Percentiles rank a stretch among this genome's conserved stretches.
Evolutionary conservation across 2,113 vertebrate genomes (phyloP).

Genomic region (Pangasianodon gigas): DNA sequence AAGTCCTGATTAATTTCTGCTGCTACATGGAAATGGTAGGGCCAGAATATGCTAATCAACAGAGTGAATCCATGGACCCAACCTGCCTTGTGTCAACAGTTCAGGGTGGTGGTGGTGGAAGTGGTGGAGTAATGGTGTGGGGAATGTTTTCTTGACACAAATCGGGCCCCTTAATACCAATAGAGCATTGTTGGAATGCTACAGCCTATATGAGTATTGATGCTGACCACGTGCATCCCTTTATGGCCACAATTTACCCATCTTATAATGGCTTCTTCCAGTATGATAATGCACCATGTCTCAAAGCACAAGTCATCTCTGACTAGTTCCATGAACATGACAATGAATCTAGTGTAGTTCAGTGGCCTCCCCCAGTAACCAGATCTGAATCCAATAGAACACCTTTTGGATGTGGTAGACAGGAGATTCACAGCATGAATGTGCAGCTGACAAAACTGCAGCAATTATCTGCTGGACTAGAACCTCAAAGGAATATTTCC

Average conservation of each 20-base stretch:
- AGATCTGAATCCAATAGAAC: neutral
- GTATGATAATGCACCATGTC: neutral
- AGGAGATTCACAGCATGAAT: neutral
- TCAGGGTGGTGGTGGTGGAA: neutral
- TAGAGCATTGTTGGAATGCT: neutral
- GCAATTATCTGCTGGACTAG: neutral
- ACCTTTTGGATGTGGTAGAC: neutral
- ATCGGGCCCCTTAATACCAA: neutral
- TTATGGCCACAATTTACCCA: neutral
- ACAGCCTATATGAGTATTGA: neutral
- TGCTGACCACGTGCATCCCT: neutral
- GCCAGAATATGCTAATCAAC: neutral
- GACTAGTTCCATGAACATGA: neutral
- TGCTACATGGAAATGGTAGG: neutral
- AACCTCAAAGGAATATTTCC: neutral
- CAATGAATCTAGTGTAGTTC: neutral
- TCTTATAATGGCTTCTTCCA: neutral
- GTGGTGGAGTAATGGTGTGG: neutral
- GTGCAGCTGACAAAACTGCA: neutral
- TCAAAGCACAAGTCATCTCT: neutral
- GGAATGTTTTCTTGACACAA: neutral
- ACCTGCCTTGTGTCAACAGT: neutral
- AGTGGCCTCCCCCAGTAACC: neutral
- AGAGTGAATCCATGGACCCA: neutral
- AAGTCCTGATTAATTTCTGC: neutral